Evolutionary conservation across 2,888 invertebrate species (phyloP).

Genomic region (Tuberolachnus salignus): DNA sequence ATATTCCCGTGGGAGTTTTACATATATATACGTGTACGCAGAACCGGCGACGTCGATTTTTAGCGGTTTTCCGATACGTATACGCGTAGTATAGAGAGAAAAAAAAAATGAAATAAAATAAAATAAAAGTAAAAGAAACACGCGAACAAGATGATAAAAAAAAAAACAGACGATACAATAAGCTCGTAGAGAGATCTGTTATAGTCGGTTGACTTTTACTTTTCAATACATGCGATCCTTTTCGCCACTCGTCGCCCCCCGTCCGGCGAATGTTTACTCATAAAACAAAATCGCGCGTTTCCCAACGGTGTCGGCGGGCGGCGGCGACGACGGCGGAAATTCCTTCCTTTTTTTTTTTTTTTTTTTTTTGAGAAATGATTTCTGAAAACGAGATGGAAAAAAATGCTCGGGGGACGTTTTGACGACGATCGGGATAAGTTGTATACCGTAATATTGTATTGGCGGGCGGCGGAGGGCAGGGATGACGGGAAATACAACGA

Average conservation of each 20-base stretch:
- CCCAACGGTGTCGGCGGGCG: not conserved
- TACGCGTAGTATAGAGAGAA: not conserved
- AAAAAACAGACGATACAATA: constrained; percentile 17
- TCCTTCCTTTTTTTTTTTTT: not conserved
- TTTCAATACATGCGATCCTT: constrained; percentile 53
- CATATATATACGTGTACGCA: no score
- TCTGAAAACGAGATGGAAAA: constrained; percentile 54
- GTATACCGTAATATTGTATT: not conserved
- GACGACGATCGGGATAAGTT: constrained; percentile 31
- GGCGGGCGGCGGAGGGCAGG: not conserved
- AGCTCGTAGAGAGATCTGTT: constrained; percentile 22
- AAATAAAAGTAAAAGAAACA: no score
- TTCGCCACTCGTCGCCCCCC: constrained; percentile 30
- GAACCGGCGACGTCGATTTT: constrained; percentile 48
- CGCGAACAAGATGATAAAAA: constrained; percentile 16
- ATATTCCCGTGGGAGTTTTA: constrained; percentile 47
- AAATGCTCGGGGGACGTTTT: constrained; percentile 54
- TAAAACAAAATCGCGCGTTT: constrained; percentile 53
- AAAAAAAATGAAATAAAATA: constrained; percentile 11
- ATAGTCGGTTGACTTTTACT: constrained; percentile 49
- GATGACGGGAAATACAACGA: not conserved
- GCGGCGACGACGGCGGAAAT: not conserved
- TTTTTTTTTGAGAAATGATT: constrained; percentile 55
- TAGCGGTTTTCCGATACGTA: constrained; percentile 22
- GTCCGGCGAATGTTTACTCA: constrained; percentile 48